Percentiles rank a stretch among this genome's conserved stretches.
Conservation (phyloP, 2,888 invertebrate species). For the Cephus runcator region DNA sequence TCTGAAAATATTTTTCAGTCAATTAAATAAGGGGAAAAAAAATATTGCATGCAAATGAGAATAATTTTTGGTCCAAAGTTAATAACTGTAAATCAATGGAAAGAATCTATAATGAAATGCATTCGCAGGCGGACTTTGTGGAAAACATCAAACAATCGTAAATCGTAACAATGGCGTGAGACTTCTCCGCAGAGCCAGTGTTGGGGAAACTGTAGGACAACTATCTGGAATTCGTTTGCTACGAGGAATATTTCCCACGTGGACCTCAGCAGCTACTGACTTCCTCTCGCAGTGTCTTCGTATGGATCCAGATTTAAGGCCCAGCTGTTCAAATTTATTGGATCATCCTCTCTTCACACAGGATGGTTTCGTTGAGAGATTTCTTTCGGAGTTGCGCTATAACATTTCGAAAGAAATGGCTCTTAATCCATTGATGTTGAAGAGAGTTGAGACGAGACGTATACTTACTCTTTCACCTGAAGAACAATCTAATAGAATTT, state of each 20-base stretch:
- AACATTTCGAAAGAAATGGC: conserved; percentile 74
- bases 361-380: conserved; percentile 75
- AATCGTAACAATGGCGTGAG: conserved; percentile 41
- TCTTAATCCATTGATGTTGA: conserved; percentile 67
- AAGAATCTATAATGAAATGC: not conserved
- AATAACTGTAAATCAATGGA: not conserved
- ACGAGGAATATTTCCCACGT: conserved; percentile 58
- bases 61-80: not conserved
- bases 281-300: conserved; percentile 70
- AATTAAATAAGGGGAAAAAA: not conserved
- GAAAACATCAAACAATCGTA: conserved; percentile 47
- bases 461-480: conserved; percentile 38
- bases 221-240: conserved; percentile 58
- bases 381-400: conserved; percentile 73
- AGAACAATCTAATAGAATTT: conserved; percentile 34
- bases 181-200: conserved; percentile 55
- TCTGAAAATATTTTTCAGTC: not conserved
- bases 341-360: conserved; percentile 75
- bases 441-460: conserved; percentile 41
- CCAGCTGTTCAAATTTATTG: conserved; percentile 73
- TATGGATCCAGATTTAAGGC: conserved; percentile 75
- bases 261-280: conserved; percentile 66
- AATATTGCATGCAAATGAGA: not conserved
- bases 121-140: conserved; percentile 39
- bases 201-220: conserved; percentile 38